Evolutionary conservation across 1,140 invertebrate genomes (phyloP).

Genomic region (Saxidomus purpurata): DNA sequence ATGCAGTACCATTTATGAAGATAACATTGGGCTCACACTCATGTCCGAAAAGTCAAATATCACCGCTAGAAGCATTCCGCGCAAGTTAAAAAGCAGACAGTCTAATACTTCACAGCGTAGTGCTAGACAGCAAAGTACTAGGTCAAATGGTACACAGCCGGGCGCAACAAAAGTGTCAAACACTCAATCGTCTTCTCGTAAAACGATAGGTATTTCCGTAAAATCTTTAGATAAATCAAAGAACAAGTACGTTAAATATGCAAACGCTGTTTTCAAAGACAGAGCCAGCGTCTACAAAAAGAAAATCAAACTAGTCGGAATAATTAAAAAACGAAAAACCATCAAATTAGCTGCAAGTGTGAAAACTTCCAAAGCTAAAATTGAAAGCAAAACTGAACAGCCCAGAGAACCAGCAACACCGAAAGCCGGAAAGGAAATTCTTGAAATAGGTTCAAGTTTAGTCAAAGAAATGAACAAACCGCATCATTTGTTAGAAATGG

Average conservation of each 20-base stretch:
- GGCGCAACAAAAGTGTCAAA: not conserved
- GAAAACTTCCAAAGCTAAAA: not conserved
- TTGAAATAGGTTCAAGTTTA: not conserved
- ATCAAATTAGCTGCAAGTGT: not conserved
- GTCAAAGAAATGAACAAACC: not conserved
- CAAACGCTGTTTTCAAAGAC: conserved; percentile 45
- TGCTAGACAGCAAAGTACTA: not conserved
- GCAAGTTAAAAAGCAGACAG: not conserved
- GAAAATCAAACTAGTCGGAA: conserved; percentile 20
- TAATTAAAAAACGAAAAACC: conserved; percentile 14
- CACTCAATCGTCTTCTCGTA: not conserved
- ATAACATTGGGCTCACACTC: conserved; percentile 20
- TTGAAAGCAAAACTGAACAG: not conserved
- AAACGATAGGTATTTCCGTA: not conserved
- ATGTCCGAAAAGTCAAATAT: not conserved
- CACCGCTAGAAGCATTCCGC: not conserved
- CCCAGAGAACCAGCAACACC: not conserved
- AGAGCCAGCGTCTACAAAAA: not conserved
- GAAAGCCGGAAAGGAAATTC: not conserved
- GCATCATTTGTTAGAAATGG: not conserved
- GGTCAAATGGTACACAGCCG: not conserved
- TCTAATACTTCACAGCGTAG: not conserved
- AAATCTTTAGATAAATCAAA: conserved; percentile 24
- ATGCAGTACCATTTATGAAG: conserved; percentile 18
- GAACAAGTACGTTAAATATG: conserved; percentile 39